Conservation (phyloP, 2,113 vertebrate species). For the Thomomys bottae region DNA sequence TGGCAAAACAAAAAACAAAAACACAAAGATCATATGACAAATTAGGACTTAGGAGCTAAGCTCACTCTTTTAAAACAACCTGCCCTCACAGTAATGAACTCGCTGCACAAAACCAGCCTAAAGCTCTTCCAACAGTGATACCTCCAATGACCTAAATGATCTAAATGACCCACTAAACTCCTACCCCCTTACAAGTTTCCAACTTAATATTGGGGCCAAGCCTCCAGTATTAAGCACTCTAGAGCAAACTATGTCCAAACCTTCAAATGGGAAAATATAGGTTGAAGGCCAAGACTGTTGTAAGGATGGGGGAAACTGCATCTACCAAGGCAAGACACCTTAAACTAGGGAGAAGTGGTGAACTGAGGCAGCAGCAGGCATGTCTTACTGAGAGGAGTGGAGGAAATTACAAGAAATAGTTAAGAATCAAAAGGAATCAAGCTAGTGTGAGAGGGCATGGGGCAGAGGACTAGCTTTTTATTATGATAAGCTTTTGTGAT, state of each 20-base stretch:
- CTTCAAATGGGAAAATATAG: neutral
- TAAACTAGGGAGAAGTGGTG: accelerated
- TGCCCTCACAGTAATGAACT: neutral
- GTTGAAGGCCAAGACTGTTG: too few relatives aligned
- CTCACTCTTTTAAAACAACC: neutral
- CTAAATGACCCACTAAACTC: neutral
- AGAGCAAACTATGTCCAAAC: neutral
- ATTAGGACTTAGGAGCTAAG: neutral
- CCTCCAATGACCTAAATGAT: neutral
- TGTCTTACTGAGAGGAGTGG: accelerated
- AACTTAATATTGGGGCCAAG: neutral
- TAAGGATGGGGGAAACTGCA: neutral
- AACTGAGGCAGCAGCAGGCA: neutral
- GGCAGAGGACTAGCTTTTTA: neutral
- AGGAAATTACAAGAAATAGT: neutral
- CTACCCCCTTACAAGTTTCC: neutral
- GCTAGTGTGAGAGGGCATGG: too few relatives aligned
- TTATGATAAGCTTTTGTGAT: neutral
- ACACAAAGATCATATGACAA: neutral
- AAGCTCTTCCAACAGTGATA: neutral
- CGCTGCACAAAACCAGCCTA: neutral
- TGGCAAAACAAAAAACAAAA: too few relatives aligned
- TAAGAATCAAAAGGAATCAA: neutral
- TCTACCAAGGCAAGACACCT: too few relatives aligned
- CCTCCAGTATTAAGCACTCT: neutral